A percentile compares a stretch with the other conserved stretches of the same genome.
Evolutionary conservation across 1,140 invertebrate genomes (phyloP).

Genomic region (Cydia strobilella): DNA sequence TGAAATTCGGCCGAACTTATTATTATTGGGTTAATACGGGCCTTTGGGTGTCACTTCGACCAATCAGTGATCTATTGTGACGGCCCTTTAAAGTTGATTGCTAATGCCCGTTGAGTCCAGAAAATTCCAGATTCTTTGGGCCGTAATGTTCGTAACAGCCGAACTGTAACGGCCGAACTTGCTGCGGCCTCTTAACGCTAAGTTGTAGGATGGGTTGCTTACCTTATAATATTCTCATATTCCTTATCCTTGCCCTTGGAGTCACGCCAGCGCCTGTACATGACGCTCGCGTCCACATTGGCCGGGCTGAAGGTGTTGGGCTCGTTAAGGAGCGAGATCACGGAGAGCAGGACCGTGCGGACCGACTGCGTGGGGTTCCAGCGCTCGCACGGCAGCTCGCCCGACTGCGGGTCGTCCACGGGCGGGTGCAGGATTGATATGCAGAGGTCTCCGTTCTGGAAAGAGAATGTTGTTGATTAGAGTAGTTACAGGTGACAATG

Average conservation of each 20-base stretch:
- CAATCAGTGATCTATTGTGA: too few relatives aligned
- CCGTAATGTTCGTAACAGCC: too few relatives aligned
- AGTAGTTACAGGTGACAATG: neutral
- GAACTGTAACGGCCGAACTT: too few relatives aligned
- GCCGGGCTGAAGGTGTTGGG: constrained; percentile 99
- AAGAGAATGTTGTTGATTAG: constrained; percentile 44
- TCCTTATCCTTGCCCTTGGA: constrained; percentile 99
- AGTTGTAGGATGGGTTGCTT: constrained; percentile 41
- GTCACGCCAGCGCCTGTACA: constrained; percentile 99
- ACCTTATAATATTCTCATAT: constrained; percentile 99
- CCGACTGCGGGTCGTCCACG: constrained; percentile 99
- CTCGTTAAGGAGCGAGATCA: constrained; percentile 99
- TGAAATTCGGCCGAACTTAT: too few relatives aligned
- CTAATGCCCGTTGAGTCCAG: too few relatives aligned
- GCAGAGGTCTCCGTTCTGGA: constrained; percentile 98
- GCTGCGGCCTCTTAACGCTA: too few relatives aligned
- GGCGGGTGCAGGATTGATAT: constrained; percentile 99
- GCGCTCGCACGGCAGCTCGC: constrained; percentile 98
- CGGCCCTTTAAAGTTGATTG: too few relatives aligned
- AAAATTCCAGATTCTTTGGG: too few relatives aligned
- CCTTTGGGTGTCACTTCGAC: too few relatives aligned
- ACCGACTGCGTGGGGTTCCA: constrained; percentile 99
- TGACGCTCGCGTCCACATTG: constrained; percentile 99
- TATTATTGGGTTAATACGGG: too few relatives aligned
- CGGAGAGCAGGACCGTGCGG: constrained; percentile 97